A percentile compares a stretch with the other conserved stretches of the same genome.
phyloP scores from a whole-genome alignment of 1,140 invertebrate species.

The Ostrea edulis region DNA sequence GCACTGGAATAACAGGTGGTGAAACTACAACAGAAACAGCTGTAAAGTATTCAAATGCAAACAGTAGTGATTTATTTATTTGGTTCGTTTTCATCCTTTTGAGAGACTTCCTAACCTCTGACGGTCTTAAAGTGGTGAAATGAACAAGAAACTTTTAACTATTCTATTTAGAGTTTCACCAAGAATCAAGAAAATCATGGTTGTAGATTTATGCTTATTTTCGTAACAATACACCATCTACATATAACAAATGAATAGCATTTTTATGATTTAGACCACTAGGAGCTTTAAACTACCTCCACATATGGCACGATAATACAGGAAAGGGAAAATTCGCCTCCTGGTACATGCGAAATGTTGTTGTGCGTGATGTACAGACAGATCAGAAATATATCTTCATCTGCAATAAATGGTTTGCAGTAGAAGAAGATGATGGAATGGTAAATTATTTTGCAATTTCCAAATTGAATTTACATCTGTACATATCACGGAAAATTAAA shows the following conservation, averaged over 20 bases:
- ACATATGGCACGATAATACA: constrained; percentile 83
- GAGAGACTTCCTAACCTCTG: no score
- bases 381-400: constrained; percentile 81
- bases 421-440: constrained; percentile 83
- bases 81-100: no score
- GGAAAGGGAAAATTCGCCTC: constrained; percentile 81
- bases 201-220: no score
- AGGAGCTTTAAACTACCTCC: constrained; percentile 80
- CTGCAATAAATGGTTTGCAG: constrained; percentile 82
- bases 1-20: not conserved
- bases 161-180: no score
- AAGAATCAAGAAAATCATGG: no score
- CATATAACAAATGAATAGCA: no score
- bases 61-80: no score
- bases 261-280: constrained; percentile 76
- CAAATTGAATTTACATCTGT: not conserved
- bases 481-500: not conserved
- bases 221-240: no score
- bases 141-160: no score
- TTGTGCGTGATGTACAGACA: constrained; percentile 82
- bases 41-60: no score
- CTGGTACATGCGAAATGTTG: constrained; percentile 81
- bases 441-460: constrained; percentile 65
- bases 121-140: no score
- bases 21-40: no score